Evolutionary conservation across 2,113 vertebrate species (phyloP).

Genomic region (Ailuropoda melanoleuca): DNA sequence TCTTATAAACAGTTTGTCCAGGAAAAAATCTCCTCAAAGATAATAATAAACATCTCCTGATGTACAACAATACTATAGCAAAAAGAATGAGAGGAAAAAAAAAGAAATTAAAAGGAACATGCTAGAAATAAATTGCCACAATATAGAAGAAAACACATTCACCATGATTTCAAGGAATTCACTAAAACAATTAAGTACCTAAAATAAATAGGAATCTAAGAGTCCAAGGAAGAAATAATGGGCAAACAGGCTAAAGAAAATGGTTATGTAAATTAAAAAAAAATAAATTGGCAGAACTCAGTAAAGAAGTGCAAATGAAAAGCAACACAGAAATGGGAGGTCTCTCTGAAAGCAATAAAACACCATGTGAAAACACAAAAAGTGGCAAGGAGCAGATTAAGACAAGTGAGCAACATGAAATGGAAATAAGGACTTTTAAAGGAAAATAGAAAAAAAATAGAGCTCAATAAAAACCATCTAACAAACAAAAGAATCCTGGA

Average conservation of each 20-base stretch:
- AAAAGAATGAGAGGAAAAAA: slow-evolving; percentile 2
- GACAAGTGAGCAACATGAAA: background rate
- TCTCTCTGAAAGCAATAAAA: background rate
- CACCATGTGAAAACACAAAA: background rate
- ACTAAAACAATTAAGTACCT: background rate
- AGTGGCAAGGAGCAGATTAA: background rate
- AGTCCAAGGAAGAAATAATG: background rate
- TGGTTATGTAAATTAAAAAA: background rate
- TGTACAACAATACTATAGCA: background rate
- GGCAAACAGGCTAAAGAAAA: background rate
- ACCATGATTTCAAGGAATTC: slow-evolving; percentile 6
- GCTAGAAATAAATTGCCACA: background rate
- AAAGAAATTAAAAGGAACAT: background rate
- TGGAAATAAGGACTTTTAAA: background rate
- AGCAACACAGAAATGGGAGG: background rate
- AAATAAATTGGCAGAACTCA: background rate
- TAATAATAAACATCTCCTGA: slow-evolving; percentile 14
- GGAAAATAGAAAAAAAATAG: background rate
- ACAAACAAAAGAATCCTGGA: background rate
- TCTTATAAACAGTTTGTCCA: background rate
- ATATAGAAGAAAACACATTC: background rate
- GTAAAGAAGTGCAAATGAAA: background rate
- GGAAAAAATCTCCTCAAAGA: background rate
- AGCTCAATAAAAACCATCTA: background rate
- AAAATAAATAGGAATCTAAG: background rate